Conservation (phyloP, 2,113 vertebrate species). For the Tenrec ecaudatus region DNA sequence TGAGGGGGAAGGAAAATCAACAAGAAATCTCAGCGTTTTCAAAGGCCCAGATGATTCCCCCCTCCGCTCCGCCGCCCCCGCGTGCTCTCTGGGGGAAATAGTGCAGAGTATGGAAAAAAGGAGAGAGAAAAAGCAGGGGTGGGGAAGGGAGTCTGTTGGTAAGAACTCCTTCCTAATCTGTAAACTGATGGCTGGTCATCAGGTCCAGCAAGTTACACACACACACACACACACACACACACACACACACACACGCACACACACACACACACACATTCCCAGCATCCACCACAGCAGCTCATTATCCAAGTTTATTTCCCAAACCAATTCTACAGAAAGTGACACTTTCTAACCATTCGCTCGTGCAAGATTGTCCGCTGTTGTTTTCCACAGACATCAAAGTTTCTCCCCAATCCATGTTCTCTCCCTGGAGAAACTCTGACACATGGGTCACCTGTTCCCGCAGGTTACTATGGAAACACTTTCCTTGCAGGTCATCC, state of each 20-base stretch:
- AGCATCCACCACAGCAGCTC: conserved; percentile 68
- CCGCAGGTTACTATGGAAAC: conserved; percentile 90
- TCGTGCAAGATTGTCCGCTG: conserved; percentile 82
- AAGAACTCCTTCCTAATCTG: conserved; percentile 67
- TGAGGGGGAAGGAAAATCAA: conserved; percentile 43
- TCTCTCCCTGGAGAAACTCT: conserved; percentile 85
- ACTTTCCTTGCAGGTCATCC: conserved; percentile 88
- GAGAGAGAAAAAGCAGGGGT: not conserved
- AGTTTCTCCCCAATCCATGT: conserved; percentile 78
- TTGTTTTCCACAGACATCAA: conserved; percentile 83
- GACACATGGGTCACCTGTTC: conserved; percentile 90
- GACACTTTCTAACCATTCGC: conserved; percentile 76
- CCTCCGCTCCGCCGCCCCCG: too few species aligned
- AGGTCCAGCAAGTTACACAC: conserved; percentile 50
- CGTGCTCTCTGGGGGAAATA: conserved; percentile 30
- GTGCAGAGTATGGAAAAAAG: not conserved
- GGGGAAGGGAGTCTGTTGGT: conserved; percentile 29
- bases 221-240: too few species aligned
- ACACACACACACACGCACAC: not conserved
- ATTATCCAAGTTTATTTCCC: conserved; percentile 78
- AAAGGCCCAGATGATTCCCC: conserved; percentile 62
- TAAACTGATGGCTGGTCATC: conserved; percentile 65
- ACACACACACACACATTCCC: too few species aligned
- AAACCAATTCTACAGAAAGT: conserved; percentile 79
- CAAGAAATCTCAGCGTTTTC: conserved; percentile 56